Base-by-base conservation (phyloP, 2,888 invertebrate species). In the Phengaris alcon region DNA sequence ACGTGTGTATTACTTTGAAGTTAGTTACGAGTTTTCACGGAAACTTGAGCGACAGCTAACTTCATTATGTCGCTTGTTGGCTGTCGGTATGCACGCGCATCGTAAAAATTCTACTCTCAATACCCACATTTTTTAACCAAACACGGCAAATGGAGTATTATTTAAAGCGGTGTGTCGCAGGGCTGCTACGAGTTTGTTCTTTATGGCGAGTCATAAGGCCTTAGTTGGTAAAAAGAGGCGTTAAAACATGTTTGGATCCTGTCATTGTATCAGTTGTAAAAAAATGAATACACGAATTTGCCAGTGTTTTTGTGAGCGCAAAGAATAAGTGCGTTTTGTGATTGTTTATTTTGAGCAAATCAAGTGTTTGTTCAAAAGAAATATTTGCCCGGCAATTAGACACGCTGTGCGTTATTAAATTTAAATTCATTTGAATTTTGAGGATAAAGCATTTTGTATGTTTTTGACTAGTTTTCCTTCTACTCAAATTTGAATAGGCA, bases 291-390 rank as follows among this genome's bases (percentile, higher is more conserved):
- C 15, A 54, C 51, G 52, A 68, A 68, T 52, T 52, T 22, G 10
- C 52, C 15, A 51, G 10, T 72, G 22, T 72, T 72, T 59, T 44
- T 64, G 35, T 44, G 64, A 44, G 64, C 10, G 64, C 13, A 44
- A 64, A 64, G 44, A 64, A 44, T 64, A 44, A 64, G 44, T 35
- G 35, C 64, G 64, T 64, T 35, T 35, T 22, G 22, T 35, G 57
- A 57, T 22, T 64, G 64, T 64, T 64, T 64, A 64, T 64, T 64
- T 64, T 64, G 64, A 64, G 64, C 64, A 64, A 64, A 64, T 64
- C 64, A 10, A 64, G 64, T 64, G 64, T 64, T 44, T 64, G 64
- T 64, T 64, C 64, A 64, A 64, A 64, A 64, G 35, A 64, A 44
- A 64, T 64, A 64, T 64, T 64, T 64, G 64, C 35, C 44, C 35